A percentile compares a stretch with the other conserved stretches of the same genome.
Evolutionary conservation across 2,888 invertebrate species (phyloP).

Genomic region (Hemicrepidius hirtus): DNA sequence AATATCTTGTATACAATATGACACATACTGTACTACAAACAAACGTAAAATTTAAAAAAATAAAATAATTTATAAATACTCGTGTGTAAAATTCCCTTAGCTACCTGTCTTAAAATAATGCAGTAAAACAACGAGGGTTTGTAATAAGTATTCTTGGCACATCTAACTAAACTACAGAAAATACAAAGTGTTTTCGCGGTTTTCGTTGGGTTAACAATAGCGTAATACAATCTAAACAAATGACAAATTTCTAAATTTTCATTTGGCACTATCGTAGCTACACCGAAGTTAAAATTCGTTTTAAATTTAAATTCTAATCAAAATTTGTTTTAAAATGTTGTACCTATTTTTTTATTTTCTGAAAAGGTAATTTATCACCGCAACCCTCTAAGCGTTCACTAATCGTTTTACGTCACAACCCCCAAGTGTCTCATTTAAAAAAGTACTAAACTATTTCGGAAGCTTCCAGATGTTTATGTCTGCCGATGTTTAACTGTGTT

Average conservation of each 20-base stretch:
- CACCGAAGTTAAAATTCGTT: too few species aligned
- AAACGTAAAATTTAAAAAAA: too few species aligned
- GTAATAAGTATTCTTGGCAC: constrained; percentile 16
- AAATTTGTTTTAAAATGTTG: too few species aligned
- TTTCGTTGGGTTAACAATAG: neutral
- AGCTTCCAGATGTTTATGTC: constrained; percentile 55
- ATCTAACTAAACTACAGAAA: neutral
- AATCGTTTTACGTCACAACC: constrained; percentile 51
- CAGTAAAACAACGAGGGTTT: constrained; percentile 4
- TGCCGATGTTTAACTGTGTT: constrained; percentile 48
- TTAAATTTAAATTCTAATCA: too few species aligned
- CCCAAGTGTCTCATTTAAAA: constrained; percentile 47
- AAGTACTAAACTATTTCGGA: constrained; percentile 47
- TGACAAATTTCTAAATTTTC: too few species aligned
- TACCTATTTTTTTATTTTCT: too few species aligned
- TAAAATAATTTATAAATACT: neutral
- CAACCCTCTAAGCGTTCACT: constrained; percentile 6
- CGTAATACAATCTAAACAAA: too few species aligned
- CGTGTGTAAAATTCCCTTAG: constrained; percentile 3
- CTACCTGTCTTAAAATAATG: constrained; percentile 12
- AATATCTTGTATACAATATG: too few species aligned
- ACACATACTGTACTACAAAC: too few species aligned
- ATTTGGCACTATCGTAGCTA: too few species aligned
- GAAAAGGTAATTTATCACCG: too few species aligned
- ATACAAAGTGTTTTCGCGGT: neutral